A percentile compares a stretch with the other conserved stretches of the same genome.
phyloP scores from a whole-genome alignment of 2,113 vertebrate species.

The Plecturocebus donacophilus region DNA sequence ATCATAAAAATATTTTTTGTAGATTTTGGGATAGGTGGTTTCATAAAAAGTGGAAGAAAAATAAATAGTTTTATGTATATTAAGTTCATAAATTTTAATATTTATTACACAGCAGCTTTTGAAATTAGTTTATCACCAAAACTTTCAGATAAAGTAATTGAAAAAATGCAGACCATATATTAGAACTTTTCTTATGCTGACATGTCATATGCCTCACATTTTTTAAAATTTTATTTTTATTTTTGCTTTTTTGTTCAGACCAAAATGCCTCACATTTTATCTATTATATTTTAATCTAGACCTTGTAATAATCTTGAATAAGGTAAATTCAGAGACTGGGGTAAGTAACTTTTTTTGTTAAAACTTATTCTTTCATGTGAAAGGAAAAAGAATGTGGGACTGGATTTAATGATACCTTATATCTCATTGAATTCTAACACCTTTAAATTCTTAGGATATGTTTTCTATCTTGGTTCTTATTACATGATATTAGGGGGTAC shows the following conservation, averaged over 20 bases:
- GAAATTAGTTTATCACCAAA: conserved; percentile 21
- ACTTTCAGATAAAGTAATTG: not conserved
- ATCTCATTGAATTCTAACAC: not conserved
- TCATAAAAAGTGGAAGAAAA: conserved; percentile 18
- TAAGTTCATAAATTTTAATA: not conserved
- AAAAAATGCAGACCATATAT: not conserved
- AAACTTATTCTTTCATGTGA: not conserved
- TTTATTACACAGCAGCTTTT: not conserved
- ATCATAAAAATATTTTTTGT: not conserved
- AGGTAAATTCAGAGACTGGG: not conserved
- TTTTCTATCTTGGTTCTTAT: not conserved
- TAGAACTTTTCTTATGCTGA: not conserved
- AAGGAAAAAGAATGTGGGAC: not conserved
- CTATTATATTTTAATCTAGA: conserved; percentile 16
- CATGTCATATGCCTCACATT: not conserved
- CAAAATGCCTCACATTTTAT: not conserved
- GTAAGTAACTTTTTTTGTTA: not conserved
- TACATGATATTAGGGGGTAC: not conserved
- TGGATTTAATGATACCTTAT: not conserved
- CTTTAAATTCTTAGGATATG: not conserved
- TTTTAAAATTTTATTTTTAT: not conserved
- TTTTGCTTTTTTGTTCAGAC: no score
- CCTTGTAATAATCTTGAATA: not conserved
- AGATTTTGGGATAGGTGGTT: not conserved
- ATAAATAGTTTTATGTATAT: not conserved